These are phyloP conservation scores for Megathymus violae DNA, from an alignment of 1,140 invertebrate species.

Conservation along the genomic window DNA sequence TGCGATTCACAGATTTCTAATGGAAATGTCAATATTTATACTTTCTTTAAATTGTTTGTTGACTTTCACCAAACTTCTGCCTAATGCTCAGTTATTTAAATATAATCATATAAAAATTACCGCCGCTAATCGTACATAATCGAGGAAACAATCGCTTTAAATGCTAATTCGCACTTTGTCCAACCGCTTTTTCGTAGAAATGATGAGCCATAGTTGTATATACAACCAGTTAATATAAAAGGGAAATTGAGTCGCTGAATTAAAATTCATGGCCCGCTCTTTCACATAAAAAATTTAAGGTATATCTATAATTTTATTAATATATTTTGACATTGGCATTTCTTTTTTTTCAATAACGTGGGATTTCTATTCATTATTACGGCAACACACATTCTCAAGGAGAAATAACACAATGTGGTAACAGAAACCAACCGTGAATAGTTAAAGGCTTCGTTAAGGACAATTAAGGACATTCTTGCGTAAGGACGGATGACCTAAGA, in stretches of 20 bases:
- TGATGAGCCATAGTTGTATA: constrained; percentile 6
- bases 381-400: constrained; percentile 7
- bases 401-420: constrained; percentile 18
- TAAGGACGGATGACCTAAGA: not conserved
- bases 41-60: constrained; percentile 70
- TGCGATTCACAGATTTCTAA: constrained; percentile 73
- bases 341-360: too few species aligned
- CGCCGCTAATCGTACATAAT: constrained; percentile 10
- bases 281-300: too few species aligned
- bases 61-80: constrained; percentile 55
- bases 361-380: constrained; percentile 12
- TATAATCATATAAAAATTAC: constrained; percentile 25
- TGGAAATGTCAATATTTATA: constrained; percentile 73
- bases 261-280: not conserved
- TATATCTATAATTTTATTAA: too few species aligned
- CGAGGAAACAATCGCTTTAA: constrained; percentile 19
- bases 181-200: not conserved
- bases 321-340: too few species aligned
- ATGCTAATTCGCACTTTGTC: constrained; percentile 25
- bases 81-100: constrained; percentile 13
- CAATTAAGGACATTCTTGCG: constrained; percentile 14
- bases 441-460: constrained; percentile 9
- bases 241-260: not conserved
- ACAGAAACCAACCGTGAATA: constrained; percentile 2
- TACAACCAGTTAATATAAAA: constrained; percentile 1